Conservation (phyloP, 2,797 vertebrate genomes). For the Falco berigora region DNA sequence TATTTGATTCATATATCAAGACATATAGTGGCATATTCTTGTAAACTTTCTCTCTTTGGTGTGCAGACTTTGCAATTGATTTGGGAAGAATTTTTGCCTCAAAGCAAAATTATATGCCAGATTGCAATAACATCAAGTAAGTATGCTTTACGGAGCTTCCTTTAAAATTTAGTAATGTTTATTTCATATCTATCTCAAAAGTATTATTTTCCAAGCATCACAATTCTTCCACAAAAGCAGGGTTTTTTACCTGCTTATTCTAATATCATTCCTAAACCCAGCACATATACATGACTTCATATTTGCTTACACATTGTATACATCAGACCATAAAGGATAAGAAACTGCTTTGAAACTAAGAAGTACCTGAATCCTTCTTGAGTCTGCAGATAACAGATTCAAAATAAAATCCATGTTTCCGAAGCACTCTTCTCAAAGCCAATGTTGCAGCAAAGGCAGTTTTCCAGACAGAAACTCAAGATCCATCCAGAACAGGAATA, state of each 20-base stretch:
- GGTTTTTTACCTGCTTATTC: background rate
- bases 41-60: background rate
- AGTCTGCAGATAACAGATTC: background rate
- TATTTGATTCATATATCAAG: background rate
- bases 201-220: background rate
- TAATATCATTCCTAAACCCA: background rate
- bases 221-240: background rate
- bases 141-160: background rate
- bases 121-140: background rate
- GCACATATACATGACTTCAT: background rate
- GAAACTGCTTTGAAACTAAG: background rate
- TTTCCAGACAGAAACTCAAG: background rate
- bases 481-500: background rate
- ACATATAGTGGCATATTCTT: background rate
- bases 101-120: background rate
- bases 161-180: background rate
- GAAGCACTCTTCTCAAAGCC: background rate
- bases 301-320: background rate
- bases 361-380: background rate
- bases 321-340: background rate
- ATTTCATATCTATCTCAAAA: background rate
- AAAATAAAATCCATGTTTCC: background rate
- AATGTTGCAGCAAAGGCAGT: background rate
- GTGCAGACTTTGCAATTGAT: background rate
- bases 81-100: background rate